Evolutionary conservation across 2,113 vertebrate species (phyloP).

Genomic region (Phainopepla nitens): DNA sequence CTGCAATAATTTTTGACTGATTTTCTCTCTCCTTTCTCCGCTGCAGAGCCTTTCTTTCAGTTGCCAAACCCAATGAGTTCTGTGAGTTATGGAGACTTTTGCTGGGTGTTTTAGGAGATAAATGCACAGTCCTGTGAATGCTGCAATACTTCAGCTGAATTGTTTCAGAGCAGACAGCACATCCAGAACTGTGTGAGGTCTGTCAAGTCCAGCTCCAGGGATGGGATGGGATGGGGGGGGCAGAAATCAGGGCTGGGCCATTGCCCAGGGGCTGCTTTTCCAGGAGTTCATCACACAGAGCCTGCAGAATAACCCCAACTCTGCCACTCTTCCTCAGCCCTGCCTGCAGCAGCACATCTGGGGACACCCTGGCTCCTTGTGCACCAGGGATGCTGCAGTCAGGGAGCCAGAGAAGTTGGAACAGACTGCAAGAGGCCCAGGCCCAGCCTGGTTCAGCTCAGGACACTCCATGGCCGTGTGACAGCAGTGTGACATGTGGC

Average conservation of each 20-base stretch:
- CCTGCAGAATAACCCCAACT: not conserved
- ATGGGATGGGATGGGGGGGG: not conserved
- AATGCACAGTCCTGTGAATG: not conserved
- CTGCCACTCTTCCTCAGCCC: not conserved
- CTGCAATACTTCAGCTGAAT: not conserved
- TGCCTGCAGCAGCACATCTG: not conserved
- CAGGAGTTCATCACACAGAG: not conserved
- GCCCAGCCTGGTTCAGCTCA: not conserved
- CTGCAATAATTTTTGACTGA: not conserved
- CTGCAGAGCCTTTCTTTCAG: not conserved
- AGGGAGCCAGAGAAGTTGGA: fast-evolving
- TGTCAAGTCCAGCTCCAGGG: not conserved
- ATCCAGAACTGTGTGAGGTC: not conserved
- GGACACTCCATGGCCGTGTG: not conserved
- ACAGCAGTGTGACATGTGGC: no score
- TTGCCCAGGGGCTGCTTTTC: not conserved
- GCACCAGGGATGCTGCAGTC: not conserved
- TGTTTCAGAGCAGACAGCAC: not conserved
- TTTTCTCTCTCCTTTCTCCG: not conserved
- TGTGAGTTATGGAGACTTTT: not conserved
- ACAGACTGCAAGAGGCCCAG: not conserved
- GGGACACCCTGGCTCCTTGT: not conserved
- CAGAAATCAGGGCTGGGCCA: not conserved
- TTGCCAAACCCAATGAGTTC: not conserved
- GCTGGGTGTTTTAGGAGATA: not conserved